Conservation (phyloP, 2,113 vertebrate genomes). For the Raphicerus campestris region DNA sequence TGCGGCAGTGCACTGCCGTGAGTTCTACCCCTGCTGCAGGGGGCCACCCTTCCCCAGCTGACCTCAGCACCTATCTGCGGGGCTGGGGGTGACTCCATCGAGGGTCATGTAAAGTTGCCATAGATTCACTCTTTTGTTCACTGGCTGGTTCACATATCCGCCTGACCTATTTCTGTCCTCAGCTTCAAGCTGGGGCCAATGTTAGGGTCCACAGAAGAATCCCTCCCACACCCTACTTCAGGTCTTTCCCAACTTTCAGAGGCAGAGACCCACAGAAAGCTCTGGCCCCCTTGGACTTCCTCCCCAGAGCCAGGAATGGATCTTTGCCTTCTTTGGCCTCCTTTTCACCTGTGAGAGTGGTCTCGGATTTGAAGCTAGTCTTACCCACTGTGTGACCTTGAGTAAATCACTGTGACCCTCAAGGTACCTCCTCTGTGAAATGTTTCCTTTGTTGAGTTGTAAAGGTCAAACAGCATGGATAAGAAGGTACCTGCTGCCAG, state of each 20-base stretch:
- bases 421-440: neutral
- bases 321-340: neutral
- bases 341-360: neutral
- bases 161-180: neutral
- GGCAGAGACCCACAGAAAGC: neutral
- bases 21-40: conserved; percentile 35
- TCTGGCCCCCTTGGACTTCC: neutral
- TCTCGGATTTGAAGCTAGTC: neutral
- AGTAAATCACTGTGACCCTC: conserved; percentile 23
- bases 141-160: neutral
- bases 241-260: neutral
- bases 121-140: neutral
- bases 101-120: neutral
- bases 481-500: neutral
- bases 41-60: neutral
- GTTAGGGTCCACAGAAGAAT: neutral
- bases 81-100: neutral
- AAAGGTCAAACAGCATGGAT: neutral
- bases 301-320: neutral
- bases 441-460: conserved; percentile 19
- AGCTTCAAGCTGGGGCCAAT: neutral
- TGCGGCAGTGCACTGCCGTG: conserved; percentile 93
- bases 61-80: neutral
- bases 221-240: neutral
- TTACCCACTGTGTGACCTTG: conserved; percentile 54